phyloP scores from a whole-genome alignment of 2,113 vertebrate genomes.

The Microcebus jonahi region DNA sequence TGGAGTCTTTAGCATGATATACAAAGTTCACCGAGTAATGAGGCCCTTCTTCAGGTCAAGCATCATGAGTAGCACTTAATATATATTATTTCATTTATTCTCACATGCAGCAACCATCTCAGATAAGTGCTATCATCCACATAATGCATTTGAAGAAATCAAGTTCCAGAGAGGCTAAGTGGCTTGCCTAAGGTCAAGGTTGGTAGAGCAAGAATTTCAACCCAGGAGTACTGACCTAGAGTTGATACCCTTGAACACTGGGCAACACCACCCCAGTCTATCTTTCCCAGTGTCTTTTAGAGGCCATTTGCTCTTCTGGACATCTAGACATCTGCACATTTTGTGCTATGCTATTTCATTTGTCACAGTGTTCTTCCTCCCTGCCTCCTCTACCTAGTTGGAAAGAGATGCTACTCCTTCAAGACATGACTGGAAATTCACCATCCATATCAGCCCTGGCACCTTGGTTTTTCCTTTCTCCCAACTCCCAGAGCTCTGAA shows the following conservation, averaged over 20 bases:
- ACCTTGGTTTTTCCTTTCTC: neutral
- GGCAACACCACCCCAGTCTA: no score
- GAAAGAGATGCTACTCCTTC: neutral
- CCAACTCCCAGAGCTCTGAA: neutral
- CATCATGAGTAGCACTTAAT: fast-evolving
- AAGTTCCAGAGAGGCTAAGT: neutral
- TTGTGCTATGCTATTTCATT: fast-evolving
- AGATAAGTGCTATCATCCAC: neutral
- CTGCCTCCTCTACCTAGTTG: neutral
- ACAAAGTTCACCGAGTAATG: fast-evolving
- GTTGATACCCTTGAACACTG: neutral
- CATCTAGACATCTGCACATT: fast-evolving
- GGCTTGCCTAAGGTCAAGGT: neutral
- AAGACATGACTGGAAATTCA: neutral
- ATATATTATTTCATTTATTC: neutral
- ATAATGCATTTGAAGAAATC: neutral
- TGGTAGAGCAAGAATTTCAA: neutral
- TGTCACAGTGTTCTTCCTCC: neutral
- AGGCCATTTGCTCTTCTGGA: neutral
- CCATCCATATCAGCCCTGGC: neutral
- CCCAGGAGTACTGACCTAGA: neutral
- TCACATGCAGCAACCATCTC: neutral
- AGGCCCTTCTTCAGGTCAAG: neutral
- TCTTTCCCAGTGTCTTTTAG: fast-evolving
- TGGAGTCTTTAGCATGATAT: neutral